These are phyloP conservation scores for Buathra laborator DNA, from an alignment of 2,888 invertebrate species.

Conservation along the genomic window DNA sequence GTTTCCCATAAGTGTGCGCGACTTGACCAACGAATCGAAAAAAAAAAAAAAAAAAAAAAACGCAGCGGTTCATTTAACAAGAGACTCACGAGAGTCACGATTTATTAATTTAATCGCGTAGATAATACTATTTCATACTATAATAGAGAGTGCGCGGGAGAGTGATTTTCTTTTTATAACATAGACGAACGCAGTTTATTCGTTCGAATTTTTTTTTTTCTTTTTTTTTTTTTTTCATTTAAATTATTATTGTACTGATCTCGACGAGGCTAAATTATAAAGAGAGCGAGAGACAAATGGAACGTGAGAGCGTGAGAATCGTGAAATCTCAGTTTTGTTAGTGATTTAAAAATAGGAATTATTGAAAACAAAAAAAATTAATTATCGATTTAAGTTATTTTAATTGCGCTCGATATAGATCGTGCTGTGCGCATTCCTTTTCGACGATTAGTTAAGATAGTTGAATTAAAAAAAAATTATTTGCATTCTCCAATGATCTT, in stretches of 20 bases:
- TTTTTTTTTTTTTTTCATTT: constrained; percentile 59
- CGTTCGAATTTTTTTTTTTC: constrained; percentile 5
- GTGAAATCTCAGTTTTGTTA: constrained; percentile 61
- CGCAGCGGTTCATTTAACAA: constrained; percentile 2
- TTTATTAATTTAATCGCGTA: constrained; percentile 58
- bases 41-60: constrained; percentile 14
- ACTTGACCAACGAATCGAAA: constrained; percentile 8
- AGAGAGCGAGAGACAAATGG: constrained; percentile 5
- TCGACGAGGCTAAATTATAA: constrained; percentile 66
- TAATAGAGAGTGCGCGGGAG: constrained; percentile 48
- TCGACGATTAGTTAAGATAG: constrained; percentile 11
- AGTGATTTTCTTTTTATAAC: constrained; percentile 60
- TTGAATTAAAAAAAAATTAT: constrained; percentile 25
- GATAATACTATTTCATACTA: constrained; percentile 34
- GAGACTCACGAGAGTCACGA: constrained; percentile 41
- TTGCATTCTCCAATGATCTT: constrained; percentile 38
- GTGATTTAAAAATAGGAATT: constrained; percentile 59
- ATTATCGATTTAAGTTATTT: constrained; percentile 54
- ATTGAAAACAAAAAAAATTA: constrained; percentile 22
- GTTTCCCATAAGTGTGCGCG: constrained; percentile 14
- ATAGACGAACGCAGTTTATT: constrained; percentile 24
- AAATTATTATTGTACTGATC: constrained; percentile 69
- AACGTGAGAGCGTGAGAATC: constrained; percentile 39
- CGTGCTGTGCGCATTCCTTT: constrained; percentile 49
- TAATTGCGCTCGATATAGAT: constrained; percentile 49